phyloP scores from a whole-genome alignment of 2,888 invertebrate genomes.

The Sinodicranocentrus sp. region DNA sequence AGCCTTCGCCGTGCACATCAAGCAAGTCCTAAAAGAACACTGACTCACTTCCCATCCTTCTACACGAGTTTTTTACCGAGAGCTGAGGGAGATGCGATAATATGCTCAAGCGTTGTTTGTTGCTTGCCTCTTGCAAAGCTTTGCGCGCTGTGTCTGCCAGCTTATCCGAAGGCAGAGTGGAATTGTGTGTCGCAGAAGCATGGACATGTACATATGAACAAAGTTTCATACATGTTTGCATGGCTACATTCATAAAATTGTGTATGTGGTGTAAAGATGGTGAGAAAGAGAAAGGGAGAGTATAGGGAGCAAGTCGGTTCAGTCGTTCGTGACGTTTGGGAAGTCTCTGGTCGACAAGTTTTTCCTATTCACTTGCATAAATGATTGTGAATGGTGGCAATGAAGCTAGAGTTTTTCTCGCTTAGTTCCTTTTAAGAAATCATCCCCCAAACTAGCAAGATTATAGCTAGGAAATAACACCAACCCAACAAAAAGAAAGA shows the following conservation, averaged over 20 bases:
- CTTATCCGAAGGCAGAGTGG: no score
- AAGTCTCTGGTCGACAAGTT: constrained; percentile 17
- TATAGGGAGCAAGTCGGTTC: neutral
- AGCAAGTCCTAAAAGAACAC: constrained; percentile 64
- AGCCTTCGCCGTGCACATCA: constrained; percentile 30
- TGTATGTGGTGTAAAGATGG: neutral
- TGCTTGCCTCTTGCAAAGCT: no score
- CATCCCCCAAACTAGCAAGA: constrained; percentile 24
- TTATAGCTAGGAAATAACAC: constrained; percentile 30
- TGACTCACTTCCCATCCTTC: constrained; percentile 31
- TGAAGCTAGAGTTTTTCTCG: constrained; percentile 38
- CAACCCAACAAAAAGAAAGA: constrained; percentile 20
- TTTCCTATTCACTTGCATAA: constrained; percentile 36
- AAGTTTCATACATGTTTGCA: no score
- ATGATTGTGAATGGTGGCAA: constrained; percentile 38
- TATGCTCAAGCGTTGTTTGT: no score
- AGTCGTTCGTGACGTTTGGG: neutral
- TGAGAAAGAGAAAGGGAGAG: constrained; percentile 3
- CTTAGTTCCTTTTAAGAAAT: constrained; percentile 48
- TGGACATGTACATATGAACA: no score
- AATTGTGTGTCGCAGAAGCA: no score
- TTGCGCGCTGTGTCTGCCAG: no score
- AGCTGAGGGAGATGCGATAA: no score
- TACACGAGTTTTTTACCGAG: constrained; percentile 40
- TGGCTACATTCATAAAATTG: neutral